phyloP scores from a whole-genome alignment of 1,140 invertebrate genomes.

The Drosophila oshimai region DNA sequence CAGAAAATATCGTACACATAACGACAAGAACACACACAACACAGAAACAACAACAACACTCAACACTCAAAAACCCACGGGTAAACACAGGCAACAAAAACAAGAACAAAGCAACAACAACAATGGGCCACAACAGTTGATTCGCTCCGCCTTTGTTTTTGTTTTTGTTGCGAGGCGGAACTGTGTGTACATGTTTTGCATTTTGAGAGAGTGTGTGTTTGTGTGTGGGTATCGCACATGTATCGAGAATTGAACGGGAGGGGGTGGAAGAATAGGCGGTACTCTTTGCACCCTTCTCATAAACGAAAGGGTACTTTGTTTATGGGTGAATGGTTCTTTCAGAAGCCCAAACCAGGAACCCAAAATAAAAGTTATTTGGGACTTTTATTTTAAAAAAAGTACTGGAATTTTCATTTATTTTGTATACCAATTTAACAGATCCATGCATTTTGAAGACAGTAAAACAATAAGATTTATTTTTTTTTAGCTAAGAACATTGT shows the following conservation, averaged over 20 bases:
- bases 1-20: conserved; percentile 72
- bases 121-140: conserved; percentile 7
- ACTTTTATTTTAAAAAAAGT: too few species aligned
- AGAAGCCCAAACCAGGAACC: background rate
- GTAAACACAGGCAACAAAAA: conserved; percentile 38
- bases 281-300: conserved; percentile 12
- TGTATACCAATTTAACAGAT: too few species aligned
- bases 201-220: conserved; percentile 13
- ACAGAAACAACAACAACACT: conserved; percentile 28
- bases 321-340: background rate
- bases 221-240: background rate
- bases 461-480: too few species aligned
- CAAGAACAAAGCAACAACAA: conserved; percentile 34
- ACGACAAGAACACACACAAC: conserved; percentile 53
- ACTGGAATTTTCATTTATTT: too few species aligned
- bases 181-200: conserved; percentile 14
- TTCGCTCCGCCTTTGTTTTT: conserved; percentile 44
- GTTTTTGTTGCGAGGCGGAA: conserved; percentile 47
- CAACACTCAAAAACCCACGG: conserved; percentile 14
- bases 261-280: background rate
- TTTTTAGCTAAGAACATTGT: too few species aligned
- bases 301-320: background rate
- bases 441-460: too few species aligned
- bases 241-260: background rate
- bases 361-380: background rate